Conservation (phyloP, 1,140 invertebrate species). For the Drosophila grimshawi region DNA sequence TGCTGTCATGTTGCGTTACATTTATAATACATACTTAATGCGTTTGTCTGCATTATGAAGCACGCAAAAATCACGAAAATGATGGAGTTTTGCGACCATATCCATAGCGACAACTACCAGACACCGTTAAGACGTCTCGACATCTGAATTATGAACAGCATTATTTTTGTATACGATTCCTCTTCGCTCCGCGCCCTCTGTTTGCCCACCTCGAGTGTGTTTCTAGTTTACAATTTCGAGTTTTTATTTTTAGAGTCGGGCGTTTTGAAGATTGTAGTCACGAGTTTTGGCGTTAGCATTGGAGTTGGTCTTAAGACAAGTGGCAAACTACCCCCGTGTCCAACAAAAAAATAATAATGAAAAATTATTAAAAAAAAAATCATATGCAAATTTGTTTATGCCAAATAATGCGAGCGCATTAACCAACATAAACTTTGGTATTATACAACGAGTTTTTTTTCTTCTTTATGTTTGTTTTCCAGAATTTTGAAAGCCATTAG, state of each 20-base stretch:
- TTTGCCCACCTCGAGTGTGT: slow-evolving; percentile 2
- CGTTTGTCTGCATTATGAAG: slow-evolving; percentile 39
- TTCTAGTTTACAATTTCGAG: slow-evolving; percentile 35
- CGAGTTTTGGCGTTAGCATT: slow-evolving; percentile 25
- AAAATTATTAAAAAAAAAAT: slow-evolving; percentile 29
- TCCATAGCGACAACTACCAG: slow-evolving; percentile 36
- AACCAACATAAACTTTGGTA: slow-evolving; percentile 47
- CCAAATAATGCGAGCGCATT: slow-evolving; percentile 44
- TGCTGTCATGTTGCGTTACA: slow-evolving; percentile 15
- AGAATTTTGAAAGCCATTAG: slow-evolving; percentile 27
- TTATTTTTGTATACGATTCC: slow-evolving; percentile 19
- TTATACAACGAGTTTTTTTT: slow-evolving; percentile 27
- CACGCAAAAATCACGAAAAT: slow-evolving; percentile 26
- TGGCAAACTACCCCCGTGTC: slow-evolving; percentile 48
- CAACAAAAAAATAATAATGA: slow-evolving; percentile 13
- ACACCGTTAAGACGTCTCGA: slow-evolving; percentile 50
- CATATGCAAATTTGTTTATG: slow-evolving; percentile 61
- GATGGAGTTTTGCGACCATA: slow-evolving; percentile 48
- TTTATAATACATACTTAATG: slow-evolving; percentile 29
- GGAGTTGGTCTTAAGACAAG: slow-evolving; percentile 41
- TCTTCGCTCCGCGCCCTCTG: neutral
- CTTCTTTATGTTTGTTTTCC: neutral
- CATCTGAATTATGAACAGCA: slow-evolving; percentile 50
- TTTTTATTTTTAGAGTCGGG: slow-evolving; percentile 46
- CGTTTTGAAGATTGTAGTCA: slow-evolving; percentile 47